A percentile compares a stretch with the other conserved stretches of the same genome.
phyloP scores from a whole-genome alignment of 2,113 vertebrate species.

The Saimiri boliviensis region DNA sequence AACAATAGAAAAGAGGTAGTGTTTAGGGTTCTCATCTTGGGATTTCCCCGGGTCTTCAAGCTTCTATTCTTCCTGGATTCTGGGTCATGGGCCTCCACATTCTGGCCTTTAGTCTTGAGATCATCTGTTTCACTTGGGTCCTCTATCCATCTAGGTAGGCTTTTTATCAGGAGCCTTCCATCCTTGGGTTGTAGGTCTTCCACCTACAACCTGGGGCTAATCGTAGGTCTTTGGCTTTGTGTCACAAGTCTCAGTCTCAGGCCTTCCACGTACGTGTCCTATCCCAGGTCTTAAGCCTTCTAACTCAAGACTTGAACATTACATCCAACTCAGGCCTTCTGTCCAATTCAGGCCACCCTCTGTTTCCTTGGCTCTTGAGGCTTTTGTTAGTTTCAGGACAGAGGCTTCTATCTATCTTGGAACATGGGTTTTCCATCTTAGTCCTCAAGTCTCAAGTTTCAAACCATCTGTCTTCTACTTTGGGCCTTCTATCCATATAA shows the following conservation, averaged over 20 bases:
- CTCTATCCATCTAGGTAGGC: neutral
- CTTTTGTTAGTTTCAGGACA: neutral
- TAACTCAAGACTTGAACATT: neutral
- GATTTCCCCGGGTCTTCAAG: neutral
- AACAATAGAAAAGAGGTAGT: neutral
- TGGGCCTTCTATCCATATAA: neutral
- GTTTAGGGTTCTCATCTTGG: conserved; percentile 32
- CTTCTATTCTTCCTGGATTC: neutral
- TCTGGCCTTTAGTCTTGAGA: conserved; percentile 22
- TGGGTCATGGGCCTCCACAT: neutral
- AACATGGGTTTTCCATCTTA: neutral
- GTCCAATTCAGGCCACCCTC: neutral
- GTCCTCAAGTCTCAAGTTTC: neutral
- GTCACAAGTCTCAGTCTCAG: neutral
- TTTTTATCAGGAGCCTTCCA: neutral
- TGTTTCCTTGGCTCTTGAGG: neutral
- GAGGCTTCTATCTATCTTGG: neutral
- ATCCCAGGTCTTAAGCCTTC: neutral
- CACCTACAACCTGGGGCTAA: neutral
- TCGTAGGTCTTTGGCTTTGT: neutral
- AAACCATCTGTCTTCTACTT: neutral
- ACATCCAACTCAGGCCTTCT: neutral
- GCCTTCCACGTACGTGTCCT: neutral
- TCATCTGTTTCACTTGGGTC: neutral
- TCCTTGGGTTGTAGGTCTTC: neutral